These are phyloP conservation scores for Acrocephalus kingi DNA, from an alignment of 2,113 vertebrate species.

Conservation along the genomic window DNA sequence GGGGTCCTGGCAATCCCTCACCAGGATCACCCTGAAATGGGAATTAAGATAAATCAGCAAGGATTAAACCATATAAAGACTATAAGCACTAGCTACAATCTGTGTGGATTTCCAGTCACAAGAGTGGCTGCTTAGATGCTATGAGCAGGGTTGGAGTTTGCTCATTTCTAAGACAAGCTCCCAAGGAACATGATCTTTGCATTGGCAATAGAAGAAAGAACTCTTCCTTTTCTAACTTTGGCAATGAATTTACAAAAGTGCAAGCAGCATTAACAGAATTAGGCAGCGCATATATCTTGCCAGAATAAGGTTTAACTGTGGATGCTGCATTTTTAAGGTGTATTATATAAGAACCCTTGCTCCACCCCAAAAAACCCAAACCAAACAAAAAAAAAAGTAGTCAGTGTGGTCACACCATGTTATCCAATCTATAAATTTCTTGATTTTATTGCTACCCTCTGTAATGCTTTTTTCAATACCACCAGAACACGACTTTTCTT, in stretches of 20 bases:
- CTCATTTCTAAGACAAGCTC: not conserved
- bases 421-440: not conserved
- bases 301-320: not conserved
- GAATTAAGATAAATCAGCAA: not conserved
- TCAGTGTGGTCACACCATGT: not conserved
- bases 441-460: not conserved
- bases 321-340: not conserved
- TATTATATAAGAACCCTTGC: accelerated
- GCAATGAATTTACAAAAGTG: not conserved
- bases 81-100: not conserved
- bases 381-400: not conserved
- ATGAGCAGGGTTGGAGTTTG: not conserved
- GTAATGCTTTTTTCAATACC: not conserved
- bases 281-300: not conserved
- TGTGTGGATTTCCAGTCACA: not conserved
- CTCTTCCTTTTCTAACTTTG: not conserved
- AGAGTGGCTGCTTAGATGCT: not conserved
- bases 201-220: not conserved
- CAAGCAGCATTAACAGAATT: not conserved
- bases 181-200: not conserved
- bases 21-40: slow-evolving; percentile 77
- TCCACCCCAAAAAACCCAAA: not conserved
- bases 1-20: slow-evolving; percentile 75
- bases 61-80: not conserved
- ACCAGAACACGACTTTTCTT: not conserved